phyloP scores from a whole-genome alignment of 2,797 vertebrate genomes.

The Heliangelus exortis region DNA sequence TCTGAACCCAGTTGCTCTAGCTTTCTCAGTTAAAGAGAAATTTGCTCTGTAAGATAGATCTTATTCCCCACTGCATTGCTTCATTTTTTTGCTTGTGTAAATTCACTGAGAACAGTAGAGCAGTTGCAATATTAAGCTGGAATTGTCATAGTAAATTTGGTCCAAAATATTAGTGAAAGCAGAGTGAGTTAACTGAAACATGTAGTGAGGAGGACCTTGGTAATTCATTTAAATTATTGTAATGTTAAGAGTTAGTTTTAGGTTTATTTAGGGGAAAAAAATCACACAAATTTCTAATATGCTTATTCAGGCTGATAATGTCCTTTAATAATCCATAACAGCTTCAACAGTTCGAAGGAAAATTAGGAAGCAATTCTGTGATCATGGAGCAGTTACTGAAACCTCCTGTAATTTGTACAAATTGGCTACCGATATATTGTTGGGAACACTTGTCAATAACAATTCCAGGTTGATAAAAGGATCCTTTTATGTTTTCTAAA shows the following conservation, averaged over 20 bases:
- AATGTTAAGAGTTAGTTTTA: constrained; percentile 25
- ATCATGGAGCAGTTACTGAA: constrained; percentile 21
- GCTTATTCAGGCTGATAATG: constrained; percentile 31
- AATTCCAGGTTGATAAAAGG: neutral
- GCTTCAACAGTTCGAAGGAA: constrained; percentile 27
- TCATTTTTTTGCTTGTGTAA: neutral
- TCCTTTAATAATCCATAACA: constrained; percentile 26
- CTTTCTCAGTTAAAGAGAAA: constrained; percentile 37
- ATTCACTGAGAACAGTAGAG: neutral
- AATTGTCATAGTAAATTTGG: neutral
- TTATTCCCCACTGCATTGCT: neutral
- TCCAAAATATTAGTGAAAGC: constrained; percentile 4
- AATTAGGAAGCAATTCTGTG: constrained; percentile 49
- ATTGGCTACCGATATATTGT: neutral
- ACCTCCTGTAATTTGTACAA: neutral
- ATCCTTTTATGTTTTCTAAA: neutral
- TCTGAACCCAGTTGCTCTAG: neutral
- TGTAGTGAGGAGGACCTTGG: neutral
- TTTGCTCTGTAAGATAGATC: constrained; percentile 20
- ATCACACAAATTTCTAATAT: neutral
- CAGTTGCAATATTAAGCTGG: neutral
- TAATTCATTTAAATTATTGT: constrained; percentile 20
- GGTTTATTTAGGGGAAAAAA: neutral
- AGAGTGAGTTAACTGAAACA: neutral
- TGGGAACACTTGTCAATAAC: neutral